Evolutionary conservation across 2,888 invertebrate genomes (phyloP).

Genomic region (Oxyscelio sp.): DNA sequence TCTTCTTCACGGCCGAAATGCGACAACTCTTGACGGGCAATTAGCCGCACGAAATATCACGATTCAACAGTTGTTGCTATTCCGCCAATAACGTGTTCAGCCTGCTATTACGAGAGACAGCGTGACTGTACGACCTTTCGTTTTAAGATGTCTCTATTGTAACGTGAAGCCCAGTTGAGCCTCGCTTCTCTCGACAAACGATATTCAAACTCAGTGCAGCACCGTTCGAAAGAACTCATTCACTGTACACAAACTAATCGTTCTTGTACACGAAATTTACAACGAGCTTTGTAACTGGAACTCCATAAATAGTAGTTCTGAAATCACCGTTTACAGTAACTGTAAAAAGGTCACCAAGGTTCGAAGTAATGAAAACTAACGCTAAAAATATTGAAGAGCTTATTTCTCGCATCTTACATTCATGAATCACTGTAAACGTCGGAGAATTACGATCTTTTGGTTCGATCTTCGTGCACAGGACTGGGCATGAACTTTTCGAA

Average conservation of each 20-base stretch:
- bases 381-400: constrained; percentile 70
- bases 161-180: neutral
- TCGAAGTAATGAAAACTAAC: constrained; percentile 43
- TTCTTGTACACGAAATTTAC: constrained; percentile 46
- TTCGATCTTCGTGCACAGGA: constrained; percentile 47
- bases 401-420: constrained; percentile 64
- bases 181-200: constrained; percentile 20
- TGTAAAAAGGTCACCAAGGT: constrained; percentile 46
- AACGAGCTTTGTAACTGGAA: constrained; percentile 59
- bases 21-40: neutral
- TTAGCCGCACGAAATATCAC: constrained; percentile 4
- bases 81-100: constrained; percentile 20
- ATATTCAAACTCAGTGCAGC: neutral
- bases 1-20: neutral
- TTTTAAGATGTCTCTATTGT: too few relatives aligned
- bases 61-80: constrained; percentile 4
- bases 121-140: neutral
- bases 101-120: constrained; percentile 9
- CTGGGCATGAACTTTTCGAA: constrained; percentile 29
- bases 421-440: constrained; percentile 22
- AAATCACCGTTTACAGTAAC: constrained; percentile 41
- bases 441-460: constrained; percentile 39
- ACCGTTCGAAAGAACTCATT: constrained; percentile 1
- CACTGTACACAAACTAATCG: too few relatives aligned
- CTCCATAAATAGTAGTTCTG: constrained; percentile 52